Base-by-base conservation (phyloP, 2,113 vertebrate species). In the Phaethon lepturus region DNA sequence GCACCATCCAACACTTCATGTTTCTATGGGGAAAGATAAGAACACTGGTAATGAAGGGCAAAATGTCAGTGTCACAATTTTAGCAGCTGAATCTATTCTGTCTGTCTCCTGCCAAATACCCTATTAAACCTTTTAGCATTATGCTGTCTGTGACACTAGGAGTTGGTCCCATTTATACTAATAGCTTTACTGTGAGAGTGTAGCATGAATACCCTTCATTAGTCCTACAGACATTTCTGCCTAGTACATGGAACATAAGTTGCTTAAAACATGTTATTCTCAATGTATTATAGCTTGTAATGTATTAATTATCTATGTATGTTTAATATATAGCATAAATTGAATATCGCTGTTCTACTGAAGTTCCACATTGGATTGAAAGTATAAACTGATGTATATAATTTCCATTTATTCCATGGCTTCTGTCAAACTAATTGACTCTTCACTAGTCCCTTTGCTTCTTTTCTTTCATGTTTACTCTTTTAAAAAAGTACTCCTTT, bases 31-130 rank as follows among this genome's bases (percentile, higher is more conserved):
- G 86, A 83, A 66, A 81, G 85, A 90, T 81, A 88, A 88, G 71
- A 83, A 56, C 75, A 17, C 0, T 23, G 69, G 14, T 63, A 80
- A 80, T 6, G 1, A 88, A 96, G 62, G 42, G 15, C 90, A 86
- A 35, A 96, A 88, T 96, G 77, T 95, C 90, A 95, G 88, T 91
- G 91, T 86, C 96, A 93, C 68, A 49, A 22, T 90, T 90, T 68
- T 12, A 85, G 55, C 80, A 79, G 93, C 95, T 90, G 79, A 90
- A 94, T 97, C 87, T 74, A 31, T 93, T 95, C 78, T 89, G 66
- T 50, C 66, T 96, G 40, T 73, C 89, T 96, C 94, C 82, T 94
- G 89, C 93, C 77, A 78, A 82, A 56, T 60, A 97, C 64, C 79
- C 74, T 77, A 63, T 93, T 93, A 86, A 81, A 67, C 38, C 90